Percentiles rank a stretch among this genome's conserved stretches.
These are phyloP conservation scores for Cichlasoma orientale DNA, from an alignment of 2,797 vertebrate genomes.

Conservation along the genomic window DNA sequence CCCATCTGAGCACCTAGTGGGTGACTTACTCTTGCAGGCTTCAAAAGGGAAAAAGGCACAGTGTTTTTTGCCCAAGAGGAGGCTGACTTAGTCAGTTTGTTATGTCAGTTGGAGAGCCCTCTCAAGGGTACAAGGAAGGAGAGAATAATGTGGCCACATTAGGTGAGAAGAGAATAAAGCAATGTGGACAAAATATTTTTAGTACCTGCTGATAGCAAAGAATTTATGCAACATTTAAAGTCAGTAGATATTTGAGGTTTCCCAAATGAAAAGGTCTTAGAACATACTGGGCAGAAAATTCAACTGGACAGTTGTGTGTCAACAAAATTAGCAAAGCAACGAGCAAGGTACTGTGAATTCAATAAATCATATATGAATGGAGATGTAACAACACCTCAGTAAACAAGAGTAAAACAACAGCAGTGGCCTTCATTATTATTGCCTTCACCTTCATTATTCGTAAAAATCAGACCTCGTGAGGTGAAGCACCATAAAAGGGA, in stretches of 20 bases:
- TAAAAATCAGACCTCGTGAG: not conserved
- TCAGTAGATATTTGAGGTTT: not conserved
- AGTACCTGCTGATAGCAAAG: not conserved
- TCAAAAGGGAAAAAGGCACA: slow-evolving; percentile 41
- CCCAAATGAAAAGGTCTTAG: not conserved
- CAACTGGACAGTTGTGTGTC: not conserved
- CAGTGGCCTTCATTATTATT: not conserved
- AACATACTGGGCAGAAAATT: not conserved
- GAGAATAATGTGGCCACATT: slow-evolving; percentile 3
- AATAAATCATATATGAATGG: not conserved
- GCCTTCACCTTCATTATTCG: too few relatives aligned
- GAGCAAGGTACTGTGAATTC: not conserved
- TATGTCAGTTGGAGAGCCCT: slow-evolving; percentile 22
- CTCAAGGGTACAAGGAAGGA: not conserved
- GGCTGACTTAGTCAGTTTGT: slow-evolving; percentile 3
- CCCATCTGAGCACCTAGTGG: slow-evolving; percentile 37
- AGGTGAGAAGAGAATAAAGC: not conserved
- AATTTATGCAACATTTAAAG: not conserved
- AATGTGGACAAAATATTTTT: not conserved
- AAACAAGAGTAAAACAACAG: not conserved
- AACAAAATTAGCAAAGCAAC: too few relatives aligned
- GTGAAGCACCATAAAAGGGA: not conserved
- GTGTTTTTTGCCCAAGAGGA: slow-evolving; percentile 12
- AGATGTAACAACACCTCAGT: not conserved
- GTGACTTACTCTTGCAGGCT: slow-evolving; percentile 51